Evolutionary conservation across 2,888 invertebrate species (phyloP).

Genomic region (Apotomis betuletana): DNA sequence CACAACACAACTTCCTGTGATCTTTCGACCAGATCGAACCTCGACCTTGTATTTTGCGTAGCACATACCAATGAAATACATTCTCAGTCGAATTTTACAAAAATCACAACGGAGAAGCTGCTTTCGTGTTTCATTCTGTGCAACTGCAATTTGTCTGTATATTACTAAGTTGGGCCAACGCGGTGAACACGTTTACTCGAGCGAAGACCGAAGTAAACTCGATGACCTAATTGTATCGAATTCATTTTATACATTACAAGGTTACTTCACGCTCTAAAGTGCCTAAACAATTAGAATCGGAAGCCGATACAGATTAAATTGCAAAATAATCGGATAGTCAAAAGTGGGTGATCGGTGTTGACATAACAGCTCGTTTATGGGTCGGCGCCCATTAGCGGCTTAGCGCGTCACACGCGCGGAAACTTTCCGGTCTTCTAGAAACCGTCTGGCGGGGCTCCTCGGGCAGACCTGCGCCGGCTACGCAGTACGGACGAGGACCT

Average conservation of each 20-base stretch:
- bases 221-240: constrained; percentile 30
- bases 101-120: too few relatives aligned
- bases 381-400: not conserved
- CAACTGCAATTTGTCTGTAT: too few relatives aligned
- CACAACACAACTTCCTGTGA: too few relatives aligned
- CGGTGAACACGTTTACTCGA: not conserved
- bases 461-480: too few relatives aligned
- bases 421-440: constrained; percentile 25
- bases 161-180: not conserved
- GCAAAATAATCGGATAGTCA: constrained; percentile 31
- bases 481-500: too few relatives aligned
- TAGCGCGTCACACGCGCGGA: constrained; percentile 13
- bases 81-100: too few relatives aligned
- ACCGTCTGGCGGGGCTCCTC: not conserved
- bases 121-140: too few relatives aligned
- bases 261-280: constrained; percentile 24
- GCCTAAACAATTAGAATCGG: constrained; percentile 21
- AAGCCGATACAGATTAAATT: constrained; percentile 31
- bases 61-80: too few relatives aligned
- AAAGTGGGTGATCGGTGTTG: constrained; percentile 32
- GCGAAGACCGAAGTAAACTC: not conserved
- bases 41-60: too few relatives aligned
- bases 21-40: too few relatives aligned
- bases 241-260: constrained; percentile 30
- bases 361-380: constrained; percentile 26